Conservation (phyloP, 2,797 vertebrate species). For the Pipistrellus nathusii region DNA sequence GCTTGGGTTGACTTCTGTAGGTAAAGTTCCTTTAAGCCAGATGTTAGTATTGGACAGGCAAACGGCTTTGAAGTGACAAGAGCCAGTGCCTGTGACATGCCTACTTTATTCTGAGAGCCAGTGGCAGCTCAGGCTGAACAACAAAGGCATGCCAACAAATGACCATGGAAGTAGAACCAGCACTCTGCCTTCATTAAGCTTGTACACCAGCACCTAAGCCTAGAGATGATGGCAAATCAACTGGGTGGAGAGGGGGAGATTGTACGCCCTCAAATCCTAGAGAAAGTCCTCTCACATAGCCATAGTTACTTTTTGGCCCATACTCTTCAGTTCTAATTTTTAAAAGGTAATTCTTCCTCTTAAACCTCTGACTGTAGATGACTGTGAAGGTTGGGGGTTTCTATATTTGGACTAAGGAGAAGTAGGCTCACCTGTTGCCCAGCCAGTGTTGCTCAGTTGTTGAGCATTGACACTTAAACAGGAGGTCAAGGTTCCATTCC, state of each 20-base stretch:
- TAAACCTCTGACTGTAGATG: not conserved
- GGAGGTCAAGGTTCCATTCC: too few species aligned
- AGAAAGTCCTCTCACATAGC: not conserved
- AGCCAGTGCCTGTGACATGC: not conserved
- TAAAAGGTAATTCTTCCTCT: not conserved
- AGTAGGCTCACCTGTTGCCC: not conserved
- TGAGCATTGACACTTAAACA: too few species aligned
- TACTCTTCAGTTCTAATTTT: not conserved
- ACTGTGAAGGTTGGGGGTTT: not conserved
- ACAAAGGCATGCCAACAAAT: not conserved
- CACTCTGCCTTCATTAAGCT: not conserved
- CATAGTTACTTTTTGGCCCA: not conserved
- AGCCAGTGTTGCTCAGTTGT: too few species aligned
- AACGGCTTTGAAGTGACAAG: not conserved
- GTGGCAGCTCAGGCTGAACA: not conserved
- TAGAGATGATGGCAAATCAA: not conserved
- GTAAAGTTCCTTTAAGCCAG: not conserved
- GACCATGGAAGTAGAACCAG: not conserved
- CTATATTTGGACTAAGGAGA: not conserved
- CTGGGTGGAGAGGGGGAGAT: not conserved
- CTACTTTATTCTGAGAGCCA: not conserved
- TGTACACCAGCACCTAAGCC: not conserved
- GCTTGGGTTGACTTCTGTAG: not conserved
- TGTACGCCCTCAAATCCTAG: not conserved
- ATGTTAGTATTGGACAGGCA: not conserved